These are phyloP conservation scores for Acromyrmex echinatior DNA, from an alignment of 1,140 invertebrate species.

Conservation along the genomic window DNA sequence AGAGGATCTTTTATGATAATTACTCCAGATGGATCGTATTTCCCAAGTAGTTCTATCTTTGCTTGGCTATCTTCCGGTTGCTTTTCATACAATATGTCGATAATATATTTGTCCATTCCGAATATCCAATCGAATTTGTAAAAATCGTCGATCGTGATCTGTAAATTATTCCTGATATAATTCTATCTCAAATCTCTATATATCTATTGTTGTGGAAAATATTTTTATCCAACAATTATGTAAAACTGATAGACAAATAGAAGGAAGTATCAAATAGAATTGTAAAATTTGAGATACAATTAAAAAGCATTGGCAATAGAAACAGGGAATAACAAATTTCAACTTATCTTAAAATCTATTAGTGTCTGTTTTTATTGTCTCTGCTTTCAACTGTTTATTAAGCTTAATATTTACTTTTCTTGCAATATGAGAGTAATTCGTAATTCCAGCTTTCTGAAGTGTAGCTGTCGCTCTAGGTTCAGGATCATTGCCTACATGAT, in stretches of 20 bases:
- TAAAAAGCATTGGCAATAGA: no score
- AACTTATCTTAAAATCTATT: no score
- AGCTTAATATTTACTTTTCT: constrained; percentile 88
- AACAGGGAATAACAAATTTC: no score
- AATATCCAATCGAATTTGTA: constrained; percentile 94
- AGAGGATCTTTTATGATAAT: constrained; percentile 95
- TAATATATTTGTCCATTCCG: constrained; percentile 96
- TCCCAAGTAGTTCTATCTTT: constrained; percentile 92
- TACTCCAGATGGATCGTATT: constrained; percentile 93
- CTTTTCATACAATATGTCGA: constrained; percentile 89
- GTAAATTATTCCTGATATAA: constrained; percentile 75
- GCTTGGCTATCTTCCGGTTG: constrained; percentile 90
- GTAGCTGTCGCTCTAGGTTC: constrained; percentile 92
- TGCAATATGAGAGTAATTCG: constrained; percentile 91
- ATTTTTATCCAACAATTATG: background rate
- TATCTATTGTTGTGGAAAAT: background rate
- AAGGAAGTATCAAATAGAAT: background rate
- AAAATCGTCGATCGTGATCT: constrained; percentile 91
- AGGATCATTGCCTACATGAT: constrained; percentile 94
- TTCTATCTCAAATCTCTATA: background rate
- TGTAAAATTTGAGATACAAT: no score
- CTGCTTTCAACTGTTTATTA: no score
- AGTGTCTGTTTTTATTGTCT: no score
- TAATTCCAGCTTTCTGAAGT: constrained; percentile 90
- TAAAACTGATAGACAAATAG: background rate